These are phyloP conservation scores for Nysson spinosus DNA, from an alignment of 2,888 invertebrate genomes.

Conservation along the genomic window DNA sequence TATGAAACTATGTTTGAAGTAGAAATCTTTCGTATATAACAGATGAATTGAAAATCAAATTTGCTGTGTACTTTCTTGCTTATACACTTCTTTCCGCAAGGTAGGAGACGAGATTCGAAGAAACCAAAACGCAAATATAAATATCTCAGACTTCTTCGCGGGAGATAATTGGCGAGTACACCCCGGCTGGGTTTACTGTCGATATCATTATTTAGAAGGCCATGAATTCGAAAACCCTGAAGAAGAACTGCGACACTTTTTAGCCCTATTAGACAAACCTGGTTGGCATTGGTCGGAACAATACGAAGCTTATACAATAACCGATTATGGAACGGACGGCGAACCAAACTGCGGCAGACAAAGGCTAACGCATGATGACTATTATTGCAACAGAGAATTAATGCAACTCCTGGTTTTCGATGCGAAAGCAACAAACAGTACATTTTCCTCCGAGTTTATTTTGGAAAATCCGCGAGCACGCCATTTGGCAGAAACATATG, in stretches of 20 bases:
- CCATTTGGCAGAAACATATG: constrained; percentile 82
- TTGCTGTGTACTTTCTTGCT: background rate
- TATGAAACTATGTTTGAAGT: too few relatives aligned
- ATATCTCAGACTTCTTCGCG: constrained; percentile 86
- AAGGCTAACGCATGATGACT: constrained; percentile 83
- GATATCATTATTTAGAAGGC: constrained; percentile 89
- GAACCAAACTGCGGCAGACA: constrained; percentile 72
- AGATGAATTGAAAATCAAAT: background rate
- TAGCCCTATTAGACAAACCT: constrained; percentile 81
- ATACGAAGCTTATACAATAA: constrained; percentile 76
- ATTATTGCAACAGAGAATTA: constrained; percentile 91
- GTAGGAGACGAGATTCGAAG: constrained; percentile 88
- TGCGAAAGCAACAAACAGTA: constrained; percentile 84
- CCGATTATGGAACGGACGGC: constrained; percentile 55
- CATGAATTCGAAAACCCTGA: constrained; percentile 87
- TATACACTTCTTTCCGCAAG: constrained; percentile 63
- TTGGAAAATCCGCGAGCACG: constrained; percentile 20
- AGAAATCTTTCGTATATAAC: background rate
- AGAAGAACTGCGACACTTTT: constrained; percentile 86
- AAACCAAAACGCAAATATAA: constrained; percentile 83
- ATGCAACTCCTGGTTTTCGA: constrained; percentile 92
- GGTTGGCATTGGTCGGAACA: constrained; percentile 83
- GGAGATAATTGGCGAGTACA: constrained; percentile 88
- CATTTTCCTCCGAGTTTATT: constrained; percentile 72
- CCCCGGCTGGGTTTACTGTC: constrained; percentile 94